These are phyloP conservation scores for Sebastes paucispinis DNA, from an alignment of 2,797 vertebrate genomes.

Conservation along the genomic window DNA sequence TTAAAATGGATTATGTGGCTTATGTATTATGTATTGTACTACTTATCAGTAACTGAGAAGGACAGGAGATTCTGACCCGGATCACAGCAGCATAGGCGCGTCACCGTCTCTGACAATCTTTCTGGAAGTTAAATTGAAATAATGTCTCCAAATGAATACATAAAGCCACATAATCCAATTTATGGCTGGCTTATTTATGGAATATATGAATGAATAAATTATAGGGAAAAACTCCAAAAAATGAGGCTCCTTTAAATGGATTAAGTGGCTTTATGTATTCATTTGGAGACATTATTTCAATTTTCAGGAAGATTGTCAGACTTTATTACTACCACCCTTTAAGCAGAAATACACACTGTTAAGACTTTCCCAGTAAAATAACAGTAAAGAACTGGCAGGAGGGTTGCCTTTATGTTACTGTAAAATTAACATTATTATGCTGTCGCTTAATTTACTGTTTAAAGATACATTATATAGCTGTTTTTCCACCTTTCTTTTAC, in stretches of 20 bases:
- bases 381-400: too few species aligned
- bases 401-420: too few species aligned
- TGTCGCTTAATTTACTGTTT: too few species aligned
- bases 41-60: too few species aligned
- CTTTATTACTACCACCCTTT: neutral
- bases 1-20: neutral
- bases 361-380: too few species aligned
- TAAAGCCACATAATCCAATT: neutral
- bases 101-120: conserved; percentile 37
- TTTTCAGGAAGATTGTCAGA: neutral
- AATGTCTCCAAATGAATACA: too few species aligned
- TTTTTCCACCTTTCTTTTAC: too few species aligned
- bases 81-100: conserved; percentile 50
- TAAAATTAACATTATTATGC: too few species aligned
- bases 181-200: neutral
- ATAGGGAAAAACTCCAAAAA: neutral
- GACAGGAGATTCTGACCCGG: conserved; percentile 32
- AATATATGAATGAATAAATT: neutral
- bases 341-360: too few species aligned
- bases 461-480: too few species aligned
- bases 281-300: neutral
- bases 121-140: too few species aligned
- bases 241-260: neutral
- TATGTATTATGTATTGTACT: too few species aligned
- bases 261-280: accelerated